These are phyloP conservation scores for Bombus haemorrhoidalis DNA, from an alignment of 1,140 invertebrate species.

Conservation along the genomic window DNA sequence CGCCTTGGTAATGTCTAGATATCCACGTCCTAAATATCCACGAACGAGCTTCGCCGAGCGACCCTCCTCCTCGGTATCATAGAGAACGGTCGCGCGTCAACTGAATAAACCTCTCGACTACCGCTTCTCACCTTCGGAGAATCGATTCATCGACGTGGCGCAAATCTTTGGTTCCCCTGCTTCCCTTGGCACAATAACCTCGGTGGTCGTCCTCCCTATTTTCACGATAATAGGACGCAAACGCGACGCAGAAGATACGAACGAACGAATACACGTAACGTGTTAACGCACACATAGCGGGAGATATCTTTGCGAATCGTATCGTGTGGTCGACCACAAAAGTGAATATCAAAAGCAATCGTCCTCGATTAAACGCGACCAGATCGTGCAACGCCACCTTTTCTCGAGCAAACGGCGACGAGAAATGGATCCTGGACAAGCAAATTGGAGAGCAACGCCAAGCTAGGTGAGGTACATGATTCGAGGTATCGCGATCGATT, in stretches of 20 bases:
- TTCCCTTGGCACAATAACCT: constrained; percentile 55
- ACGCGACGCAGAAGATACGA: neutral
- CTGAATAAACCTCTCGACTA: constrained; percentile 12
- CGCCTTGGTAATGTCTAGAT: neutral
- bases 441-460: constrained; percentile 25
- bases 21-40: neutral
- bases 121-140: neutral
- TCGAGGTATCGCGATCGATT: constrained; percentile 29
- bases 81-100: neutral
- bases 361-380: constrained; percentile 2
- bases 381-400: neutral
- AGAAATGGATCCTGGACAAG: neutral
- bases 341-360: constrained; percentile 8
- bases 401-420: neutral
- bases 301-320: neutral
- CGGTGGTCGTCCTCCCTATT: neutral
- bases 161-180: constrained; percentile 31
- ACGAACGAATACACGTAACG: constrained; percentile 1
- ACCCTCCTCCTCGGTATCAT: neutral
- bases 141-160: constrained; percentile 53
- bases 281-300: neutral
- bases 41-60: neutral
- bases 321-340: constrained; percentile 5
- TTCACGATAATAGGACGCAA: constrained; percentile 3
- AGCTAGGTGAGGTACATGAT: constrained; percentile 26